Evolutionary conservation across 1,140 invertebrate genomes (phyloP), one percentile per base, ranked within the genome.

Genomic region (Cephus cinctus): DNA sequence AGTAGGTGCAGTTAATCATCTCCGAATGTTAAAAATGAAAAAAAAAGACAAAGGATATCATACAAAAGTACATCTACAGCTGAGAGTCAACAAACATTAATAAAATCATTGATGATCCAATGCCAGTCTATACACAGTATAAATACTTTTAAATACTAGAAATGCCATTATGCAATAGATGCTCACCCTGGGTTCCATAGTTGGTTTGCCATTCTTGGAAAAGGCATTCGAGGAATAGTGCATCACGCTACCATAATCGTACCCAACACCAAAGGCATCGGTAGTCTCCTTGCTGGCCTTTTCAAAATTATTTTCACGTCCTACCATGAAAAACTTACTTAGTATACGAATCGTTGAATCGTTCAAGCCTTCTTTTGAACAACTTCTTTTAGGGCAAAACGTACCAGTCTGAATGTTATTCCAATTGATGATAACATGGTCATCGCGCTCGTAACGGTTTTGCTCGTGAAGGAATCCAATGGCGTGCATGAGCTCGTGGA

Each of bases 391-490:
- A n/a, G n/a, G n/a, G n/a, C n/a, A n/a, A 18, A 34, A 52, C 53
- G 65, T 69, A 82, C 85, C 84, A 35, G 67, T 57, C 57, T 81
- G 76, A 14, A 95, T 86, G 65, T 94, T 94, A 1, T 83, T 56
- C 69, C 84, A 91, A 23, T 82, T 71, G 16, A 94, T 83, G 3
- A 62, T 75, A 1, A 94, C 84, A 60, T 80, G 89, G 18, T 84
- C 74, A 59, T 94, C 91, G 12, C 92, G 74, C 54, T 94, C 92
- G 19, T 74, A 80, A 18, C 91, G 79, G 56, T 86, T 92, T 64
- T 94, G 92, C 62, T 94, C 91, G 65, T 96, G 92, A 62, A 89
- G 80, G 69, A 94, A 94, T 1, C 92, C 92, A 14, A 89, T 59
- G 0, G 88, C 86, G 56, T 96, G 92, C 79, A 93, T 86, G 52